Percentiles rank a stretch among this genome's conserved stretches.
Conservation (phyloP, 64 coral and sea anemone genomes). For the Anthopleura sola region DNA sequence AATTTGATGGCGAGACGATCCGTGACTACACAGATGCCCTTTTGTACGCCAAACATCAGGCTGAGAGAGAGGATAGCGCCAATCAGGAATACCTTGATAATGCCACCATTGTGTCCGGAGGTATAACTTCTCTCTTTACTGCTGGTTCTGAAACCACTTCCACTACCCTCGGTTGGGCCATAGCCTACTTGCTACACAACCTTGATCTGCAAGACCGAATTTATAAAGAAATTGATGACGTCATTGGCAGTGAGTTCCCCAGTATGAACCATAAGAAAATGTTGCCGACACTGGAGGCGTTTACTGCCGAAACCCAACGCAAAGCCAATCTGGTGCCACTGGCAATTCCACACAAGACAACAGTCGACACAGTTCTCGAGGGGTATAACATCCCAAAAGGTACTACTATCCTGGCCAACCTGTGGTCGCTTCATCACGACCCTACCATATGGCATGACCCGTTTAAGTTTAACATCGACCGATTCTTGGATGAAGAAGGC, state of each 20-base stretch:
- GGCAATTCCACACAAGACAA: constrained; percentile 41
- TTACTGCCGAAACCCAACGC: constrained; percentile 41
- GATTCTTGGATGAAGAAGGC: constrained; percentile 50
- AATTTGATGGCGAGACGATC: constrained; percentile 21
- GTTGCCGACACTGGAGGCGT: constrained; percentile 39
- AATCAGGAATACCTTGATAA: constrained; percentile 34
- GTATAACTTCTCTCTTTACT: constrained; percentile 24
- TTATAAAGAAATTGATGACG: constrained; percentile 43
- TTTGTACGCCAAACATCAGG: constrained; percentile 41
- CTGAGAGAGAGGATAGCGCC: constrained; percentile 35
- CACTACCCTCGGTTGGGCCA: constrained; percentile 37
- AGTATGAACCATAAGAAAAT: constrained; percentile 27
- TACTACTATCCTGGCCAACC: constrained; percentile 33
- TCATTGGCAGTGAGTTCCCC: constrained; percentile 45
- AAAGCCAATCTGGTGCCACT: constrained; percentile 22
- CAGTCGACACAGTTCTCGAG: constrained; percentile 20
- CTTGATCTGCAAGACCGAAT: constrained; percentile 38
- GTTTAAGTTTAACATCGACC: constrained; percentile 16
- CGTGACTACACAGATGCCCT: constrained; percentile 49
- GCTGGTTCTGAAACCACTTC: constrained; percentile 50
- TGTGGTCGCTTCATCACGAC: constrained; percentile 51
- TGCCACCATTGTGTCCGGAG: constrained; percentile 14
- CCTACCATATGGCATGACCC: constrained; percentile 45
- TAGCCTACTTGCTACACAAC: constrained; percentile 31
- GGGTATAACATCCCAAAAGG: constrained; percentile 50